Evolutionary conservation across 2,113 vertebrate species (phyloP).

Genomic region (Psilopogon haemacephalus): DNA sequence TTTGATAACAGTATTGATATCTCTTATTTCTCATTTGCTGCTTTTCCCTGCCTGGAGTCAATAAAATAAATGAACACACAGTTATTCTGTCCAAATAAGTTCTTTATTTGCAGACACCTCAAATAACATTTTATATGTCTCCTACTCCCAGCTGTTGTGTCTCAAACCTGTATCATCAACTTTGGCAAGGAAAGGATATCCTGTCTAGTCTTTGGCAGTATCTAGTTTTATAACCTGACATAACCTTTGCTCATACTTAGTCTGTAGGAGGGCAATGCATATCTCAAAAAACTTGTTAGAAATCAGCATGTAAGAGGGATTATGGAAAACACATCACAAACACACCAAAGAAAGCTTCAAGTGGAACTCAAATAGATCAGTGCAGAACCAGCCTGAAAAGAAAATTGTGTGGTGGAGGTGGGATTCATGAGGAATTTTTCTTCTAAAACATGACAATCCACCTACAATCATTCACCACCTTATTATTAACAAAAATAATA

Average conservation of each 20-base stretch:
- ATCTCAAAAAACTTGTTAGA: neutral
- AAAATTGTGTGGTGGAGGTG: constrained; percentile 57
- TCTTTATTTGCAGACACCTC: constrained; percentile 11
- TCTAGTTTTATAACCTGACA: neutral
- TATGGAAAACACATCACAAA: constrained; percentile 1
- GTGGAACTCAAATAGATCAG: neutral
- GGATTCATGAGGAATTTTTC: constrained; percentile 42
- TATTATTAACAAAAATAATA: constrained; percentile 63
- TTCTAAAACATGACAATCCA: constrained; percentile 42
- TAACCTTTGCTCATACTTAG: neutral
- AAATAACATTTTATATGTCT: constrained; percentile 3
- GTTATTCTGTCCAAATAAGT: neutral
- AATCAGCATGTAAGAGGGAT: neutral
- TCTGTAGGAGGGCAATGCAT: neutral
- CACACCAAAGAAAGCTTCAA: neutral
- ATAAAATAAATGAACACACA: neutral
- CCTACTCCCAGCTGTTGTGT: neutral
- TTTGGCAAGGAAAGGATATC: neutral
- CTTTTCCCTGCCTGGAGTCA: neutral
- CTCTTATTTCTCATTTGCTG: neutral
- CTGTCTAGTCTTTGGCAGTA: neutral
- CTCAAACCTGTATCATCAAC: neutral
- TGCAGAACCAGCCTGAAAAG: constrained; percentile 10
- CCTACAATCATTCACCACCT: constrained; percentile 60
- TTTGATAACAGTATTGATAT: neutral